A percentile compares a stretch with the other conserved stretches of the same genome.
Conservation (phyloP, 2,113 vertebrate species). For the Zosterops borbonicus region DNA sequence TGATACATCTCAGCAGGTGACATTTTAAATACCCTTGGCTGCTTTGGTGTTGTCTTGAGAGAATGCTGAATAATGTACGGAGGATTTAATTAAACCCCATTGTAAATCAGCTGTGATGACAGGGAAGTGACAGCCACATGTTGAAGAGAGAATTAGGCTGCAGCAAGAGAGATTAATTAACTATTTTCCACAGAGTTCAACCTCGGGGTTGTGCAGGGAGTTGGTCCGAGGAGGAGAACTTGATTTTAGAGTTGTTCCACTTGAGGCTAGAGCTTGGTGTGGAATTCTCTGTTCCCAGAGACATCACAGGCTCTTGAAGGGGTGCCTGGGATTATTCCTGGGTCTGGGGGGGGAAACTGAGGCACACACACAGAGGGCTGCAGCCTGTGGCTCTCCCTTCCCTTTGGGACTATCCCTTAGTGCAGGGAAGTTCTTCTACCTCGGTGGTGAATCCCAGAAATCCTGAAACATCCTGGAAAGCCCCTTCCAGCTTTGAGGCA, state of each 20-base stretch:
- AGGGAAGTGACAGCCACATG: constrained; percentile 78
- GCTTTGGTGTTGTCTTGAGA: constrained; percentile 75
- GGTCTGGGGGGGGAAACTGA: not conserved
- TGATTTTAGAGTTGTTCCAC: not conserved
- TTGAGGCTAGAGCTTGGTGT: not conserved
- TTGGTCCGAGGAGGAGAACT: not conserved
- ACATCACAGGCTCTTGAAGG: accelerated
- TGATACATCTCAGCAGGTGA: constrained; percentile 80
- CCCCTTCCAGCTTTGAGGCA: not conserved
- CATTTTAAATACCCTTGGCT: constrained; percentile 77
- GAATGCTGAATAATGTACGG: constrained; percentile 73
- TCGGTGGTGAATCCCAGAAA: not conserved
- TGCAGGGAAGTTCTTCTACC: not conserved
- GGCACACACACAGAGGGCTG: accelerated
- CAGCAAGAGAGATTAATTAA: constrained; percentile 76
- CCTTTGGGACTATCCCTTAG: not conserved
- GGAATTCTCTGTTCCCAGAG: not conserved
- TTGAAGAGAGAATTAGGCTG: constrained; percentile 77
- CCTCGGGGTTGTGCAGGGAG: not conserved
- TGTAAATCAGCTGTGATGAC: constrained; percentile 80
- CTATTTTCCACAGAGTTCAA: constrained; percentile 61
- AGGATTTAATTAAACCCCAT: constrained; percentile 82
- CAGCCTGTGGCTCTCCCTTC: not conserved
- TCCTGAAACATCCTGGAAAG: not conserved
- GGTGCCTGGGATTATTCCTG: accelerated